These are phyloP conservation scores for Pogonognathellus flavescens DNA, from an alignment of 1,140 invertebrate genomes.

Conservation along the genomic window DNA sequence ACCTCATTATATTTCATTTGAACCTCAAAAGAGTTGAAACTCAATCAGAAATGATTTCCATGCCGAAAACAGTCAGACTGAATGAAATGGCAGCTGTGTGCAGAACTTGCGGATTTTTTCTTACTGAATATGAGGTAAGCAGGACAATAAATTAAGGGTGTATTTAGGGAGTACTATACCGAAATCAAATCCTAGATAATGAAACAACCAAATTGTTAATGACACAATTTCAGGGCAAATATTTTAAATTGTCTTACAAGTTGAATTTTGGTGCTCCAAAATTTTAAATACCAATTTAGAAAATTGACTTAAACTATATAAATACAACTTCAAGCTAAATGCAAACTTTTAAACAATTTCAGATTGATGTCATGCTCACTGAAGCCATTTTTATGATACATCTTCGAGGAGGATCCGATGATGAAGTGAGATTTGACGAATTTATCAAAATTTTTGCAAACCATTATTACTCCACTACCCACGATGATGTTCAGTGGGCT, in stretches of 20 bases:
- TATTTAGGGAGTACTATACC: too few relatives aligned
- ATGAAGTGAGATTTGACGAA: constrained; percentile 78
- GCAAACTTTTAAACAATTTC: constrained; percentile 59
- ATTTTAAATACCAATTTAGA: not conserved
- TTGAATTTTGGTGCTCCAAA: not conserved
- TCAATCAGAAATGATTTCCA: constrained; percentile 73
- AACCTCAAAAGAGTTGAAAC: constrained; percentile 79
- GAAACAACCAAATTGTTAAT: not conserved
- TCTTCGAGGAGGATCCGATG: constrained; percentile 70
- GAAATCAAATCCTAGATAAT: too few relatives aligned
- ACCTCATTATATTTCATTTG: constrained; percentile 70
- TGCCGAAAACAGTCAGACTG: constrained; percentile 75
- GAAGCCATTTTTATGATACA: constrained; percentile 74
- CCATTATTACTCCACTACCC: constrained; percentile 74
- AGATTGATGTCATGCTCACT: constrained; percentile 79
- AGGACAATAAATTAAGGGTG: not conserved
- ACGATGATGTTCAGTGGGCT: constrained; percentile 66
- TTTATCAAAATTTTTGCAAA: constrained; percentile 82
- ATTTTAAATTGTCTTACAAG: not conserved
- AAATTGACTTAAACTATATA: too few relatives aligned
- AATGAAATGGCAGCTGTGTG: constrained; percentile 80
- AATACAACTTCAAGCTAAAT: too few relatives aligned
- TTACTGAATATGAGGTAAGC: constrained; percentile 79
- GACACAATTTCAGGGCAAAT: not conserved
- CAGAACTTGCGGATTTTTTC: constrained; percentile 81